Percentiles rank a stretch among this genome's conserved stretches.
Conservation (phyloP, 2,888 invertebrate species). For the Horisme vitalbata region DNA sequence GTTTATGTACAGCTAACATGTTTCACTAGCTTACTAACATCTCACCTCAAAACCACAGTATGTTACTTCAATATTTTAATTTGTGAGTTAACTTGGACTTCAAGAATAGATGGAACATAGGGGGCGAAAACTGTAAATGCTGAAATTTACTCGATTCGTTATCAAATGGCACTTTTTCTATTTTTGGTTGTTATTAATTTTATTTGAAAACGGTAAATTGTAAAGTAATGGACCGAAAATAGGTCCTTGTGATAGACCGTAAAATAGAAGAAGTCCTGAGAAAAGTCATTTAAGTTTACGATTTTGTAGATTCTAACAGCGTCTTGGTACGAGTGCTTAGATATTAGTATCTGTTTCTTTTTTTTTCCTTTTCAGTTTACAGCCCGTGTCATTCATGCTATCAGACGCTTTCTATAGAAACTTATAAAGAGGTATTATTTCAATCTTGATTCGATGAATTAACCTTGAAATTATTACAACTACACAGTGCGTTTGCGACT, state of each 20-base stretch:
- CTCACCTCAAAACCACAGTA: constrained; percentile 59
- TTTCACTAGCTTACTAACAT: constrained; percentile 73
- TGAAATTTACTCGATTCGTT: constrained; percentile 48
- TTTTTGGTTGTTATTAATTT: constrained; percentile 24
- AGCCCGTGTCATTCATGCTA: constrained; percentile 54
- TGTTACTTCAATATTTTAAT: constrained; percentile 48
- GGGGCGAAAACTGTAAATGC: constrained; percentile 77
- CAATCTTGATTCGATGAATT: constrained; percentile 6
- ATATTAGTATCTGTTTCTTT: constrained; percentile 61
- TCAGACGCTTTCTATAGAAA: constrained; percentile 25
- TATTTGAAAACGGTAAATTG: constrained; percentile 15
- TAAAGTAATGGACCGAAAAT: constrained; percentile 23
- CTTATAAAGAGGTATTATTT: background rate
- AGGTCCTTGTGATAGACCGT: constrained; percentile 30
- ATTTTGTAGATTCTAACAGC: constrained; percentile 72
- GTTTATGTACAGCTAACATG: constrained; percentile 46
- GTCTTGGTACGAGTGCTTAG: constrained; percentile 81
- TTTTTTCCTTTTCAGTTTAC: constrained; percentile 44
- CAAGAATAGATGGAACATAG: constrained; percentile 80
- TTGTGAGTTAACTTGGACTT: constrained; percentile 75
- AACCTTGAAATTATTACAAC: constrained; percentile 46
- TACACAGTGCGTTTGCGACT: constrained; percentile 46
- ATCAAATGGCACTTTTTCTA: constrained; percentile 49
- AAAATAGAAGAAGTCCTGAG: constrained; percentile 53
- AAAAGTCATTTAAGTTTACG: constrained; percentile 41